phyloP scores from a whole-genome alignment of 2,113 vertebrate genomes.

The Bambusicola thoracicus region DNA sequence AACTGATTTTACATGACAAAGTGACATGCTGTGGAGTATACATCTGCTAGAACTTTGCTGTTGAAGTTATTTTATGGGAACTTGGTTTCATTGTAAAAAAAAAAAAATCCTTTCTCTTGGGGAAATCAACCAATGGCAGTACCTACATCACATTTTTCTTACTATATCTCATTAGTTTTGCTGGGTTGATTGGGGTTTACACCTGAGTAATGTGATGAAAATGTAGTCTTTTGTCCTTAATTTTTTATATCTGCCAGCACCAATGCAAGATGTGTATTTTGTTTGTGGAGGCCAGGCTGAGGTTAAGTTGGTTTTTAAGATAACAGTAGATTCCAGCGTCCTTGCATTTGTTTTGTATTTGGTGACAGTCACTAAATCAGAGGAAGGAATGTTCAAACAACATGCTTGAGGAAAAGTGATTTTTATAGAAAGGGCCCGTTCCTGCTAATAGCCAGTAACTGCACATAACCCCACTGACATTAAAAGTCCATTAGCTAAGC shows the following conservation, averaged over 20 bases:
- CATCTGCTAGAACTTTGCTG: not conserved
- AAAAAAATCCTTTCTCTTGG: not conserved
- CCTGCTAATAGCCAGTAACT: constrained; percentile 83
- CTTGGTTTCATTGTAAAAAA: not conserved
- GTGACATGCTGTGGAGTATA: not conserved
- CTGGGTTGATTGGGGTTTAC: not conserved
- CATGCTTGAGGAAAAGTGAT: constrained; percentile 80
- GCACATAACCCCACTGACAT: constrained; percentile 82
- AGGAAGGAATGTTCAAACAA: constrained; percentile 84
- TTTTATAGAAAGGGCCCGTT: constrained; percentile 80
- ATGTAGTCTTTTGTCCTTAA: constrained; percentile 3
- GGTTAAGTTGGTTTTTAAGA: constrained; percentile 78
- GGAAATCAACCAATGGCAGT: not conserved
- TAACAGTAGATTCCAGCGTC: constrained; percentile 76
- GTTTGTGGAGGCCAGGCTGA: constrained; percentile 53
- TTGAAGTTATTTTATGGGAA: constrained; percentile 7
- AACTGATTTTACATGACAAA: constrained; percentile 18
- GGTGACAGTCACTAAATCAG: constrained; percentile 85
- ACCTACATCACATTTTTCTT: constrained; percentile 4
- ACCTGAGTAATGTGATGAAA: not conserved
- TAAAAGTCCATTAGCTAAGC: constrained; percentile 93
- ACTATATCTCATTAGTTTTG: not conserved
- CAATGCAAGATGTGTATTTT: constrained; percentile 38
- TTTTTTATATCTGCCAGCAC: constrained; percentile 26
- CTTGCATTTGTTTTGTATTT: constrained; percentile 81